Percentiles rank a stretch among this genome's conserved stretches.
phyloP scores from a whole-genome alignment of 2,888 invertebrate genomes.

The Esperia sulphurella region DNA sequence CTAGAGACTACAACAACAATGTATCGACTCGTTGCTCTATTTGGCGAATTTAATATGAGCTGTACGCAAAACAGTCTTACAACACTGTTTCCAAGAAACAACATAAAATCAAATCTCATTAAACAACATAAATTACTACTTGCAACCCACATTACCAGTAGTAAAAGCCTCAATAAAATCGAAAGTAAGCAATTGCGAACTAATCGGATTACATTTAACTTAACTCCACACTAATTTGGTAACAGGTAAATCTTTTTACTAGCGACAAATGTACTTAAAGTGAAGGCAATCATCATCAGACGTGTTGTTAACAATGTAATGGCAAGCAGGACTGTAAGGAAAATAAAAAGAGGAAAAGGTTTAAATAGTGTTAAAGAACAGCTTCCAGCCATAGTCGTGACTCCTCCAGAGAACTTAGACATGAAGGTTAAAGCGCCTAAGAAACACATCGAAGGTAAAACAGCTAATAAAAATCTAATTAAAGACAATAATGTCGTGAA shows the following conservation, averaged over 20 bases:
- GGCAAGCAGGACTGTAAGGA: slow-evolving; percentile 84
- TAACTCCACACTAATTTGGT: slow-evolving; percentile 11
- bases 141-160: slow-evolving; percentile 12
- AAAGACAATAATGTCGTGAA: slow-evolving; percentile 20
- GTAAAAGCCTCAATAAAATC: slow-evolving; percentile 40
- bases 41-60: slow-evolving; percentile 24
- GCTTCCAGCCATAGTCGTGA: slow-evolving; percentile 56
- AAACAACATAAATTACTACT: too few species aligned
- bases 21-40: slow-evolving; percentile 15
- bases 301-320: slow-evolving; percentile 77
- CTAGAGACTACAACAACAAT: too few species aligned
- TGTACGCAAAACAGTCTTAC: slow-evolving; percentile 24
- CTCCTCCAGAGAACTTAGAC: slow-evolving; percentile 49
- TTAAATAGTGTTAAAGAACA: slow-evolving; percentile 32
- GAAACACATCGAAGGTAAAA: slow-evolving; percentile 33
- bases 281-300: slow-evolving; percentile 50
- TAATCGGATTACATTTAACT: slow-evolving; percentile 7
- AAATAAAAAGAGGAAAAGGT: slow-evolving; percentile 82
- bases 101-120: slow-evolving; percentile 2
- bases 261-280: slow-evolving; percentile 14
- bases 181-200: slow-evolving; percentile 9
- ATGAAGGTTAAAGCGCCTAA: slow-evolving; percentile 61
- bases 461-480: slow-evolving; percentile 13
- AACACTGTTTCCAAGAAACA: neutral
- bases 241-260: neutral